These are phyloP conservation scores for Limosa lapponica DNA, from an alignment of 2,797 vertebrate species.

Conservation along the genomic window DNA sequence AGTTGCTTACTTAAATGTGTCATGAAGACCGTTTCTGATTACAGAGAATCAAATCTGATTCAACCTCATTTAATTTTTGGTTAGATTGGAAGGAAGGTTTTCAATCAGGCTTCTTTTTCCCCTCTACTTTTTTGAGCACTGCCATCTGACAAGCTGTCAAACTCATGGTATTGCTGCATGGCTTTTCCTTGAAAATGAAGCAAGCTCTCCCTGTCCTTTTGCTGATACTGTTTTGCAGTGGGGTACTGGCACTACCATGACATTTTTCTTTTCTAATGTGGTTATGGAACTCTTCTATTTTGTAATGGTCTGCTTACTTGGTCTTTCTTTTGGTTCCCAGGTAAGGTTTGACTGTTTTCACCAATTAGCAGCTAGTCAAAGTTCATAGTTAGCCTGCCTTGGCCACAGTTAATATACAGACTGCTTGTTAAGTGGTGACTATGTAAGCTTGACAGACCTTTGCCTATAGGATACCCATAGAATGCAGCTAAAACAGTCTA, in stretches of 20 bases:
- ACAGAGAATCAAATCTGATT: neutral
- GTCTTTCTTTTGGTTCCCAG: neutral
- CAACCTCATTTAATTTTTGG: neutral
- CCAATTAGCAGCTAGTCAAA: neutral
- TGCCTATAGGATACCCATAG: neutral
- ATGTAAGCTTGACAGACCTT: neutral
- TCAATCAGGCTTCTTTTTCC: neutral
- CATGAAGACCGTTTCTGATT: neutral
- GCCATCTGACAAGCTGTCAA: neutral
- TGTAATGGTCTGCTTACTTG: neutral
- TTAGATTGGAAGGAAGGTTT: neutral
- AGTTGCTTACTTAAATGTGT: neutral
- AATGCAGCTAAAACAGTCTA: neutral
- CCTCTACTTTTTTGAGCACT: neutral
- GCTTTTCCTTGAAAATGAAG: neutral
- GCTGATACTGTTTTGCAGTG: neutral
- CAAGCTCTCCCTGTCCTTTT: neutral
- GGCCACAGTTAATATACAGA: fast-evolving
- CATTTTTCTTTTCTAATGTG: neutral
- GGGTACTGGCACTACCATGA: neutral
- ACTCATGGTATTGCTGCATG: fast-evolving
- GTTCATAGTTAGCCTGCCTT: neutral
- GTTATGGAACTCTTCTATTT: neutral
- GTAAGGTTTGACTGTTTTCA: neutral
- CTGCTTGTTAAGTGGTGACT: neutral